Evolutionary conservation across 2,797 vertebrate species (phyloP), one percentile per base, ranked within the genome.

Genomic region (Tauraco hartlaubi): DNA sequence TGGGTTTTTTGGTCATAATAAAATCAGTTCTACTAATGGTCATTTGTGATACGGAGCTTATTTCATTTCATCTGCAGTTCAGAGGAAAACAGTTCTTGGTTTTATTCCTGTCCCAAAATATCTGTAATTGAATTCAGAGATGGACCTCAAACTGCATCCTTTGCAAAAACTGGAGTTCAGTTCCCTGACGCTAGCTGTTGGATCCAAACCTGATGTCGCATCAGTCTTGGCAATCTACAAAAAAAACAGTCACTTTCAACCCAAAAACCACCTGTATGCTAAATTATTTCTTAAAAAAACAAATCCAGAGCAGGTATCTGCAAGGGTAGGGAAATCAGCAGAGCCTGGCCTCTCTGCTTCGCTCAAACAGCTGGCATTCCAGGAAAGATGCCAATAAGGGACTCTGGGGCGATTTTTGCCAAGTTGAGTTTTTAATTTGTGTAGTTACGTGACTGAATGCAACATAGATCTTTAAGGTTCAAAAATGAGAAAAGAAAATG

Each of bases 321-420:
- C 87, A 92, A 92, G 72, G 88, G 78, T 21, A 89, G 80, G 87
- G 77, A 89, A 96, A 93, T 59, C 20, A 28, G 67, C 33, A 59
- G 59, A 71, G 55, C 49, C 89, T 90, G 94, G 94, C 84, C 84
- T 81, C 61, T 82, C 87, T 85, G 88, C 90, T 79, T 78, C 4
- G 0, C 92, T 91, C 67, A 6, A 92, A 93, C 97, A 98, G 96
- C 96, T 97, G 97, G 96, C 90, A 78, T 95, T 93, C 96, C 95
- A 88, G 97, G 96, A 96, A 94, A 85, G 49, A 18, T 0, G 96
- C 98, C 97, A 97, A 0, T 63, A 91, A 82, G 91, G 83, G 81
- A 68, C 94, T 93, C 69, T 29, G 66, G 78, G 90, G 61, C 1
- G 28, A 77, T 76, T 94, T 93, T 92, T 97, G 95, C 95, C 94